phyloP scores from a whole-genome alignment of 2,797 vertebrate species.

The Cryptoblepharus egeriae region DNA sequence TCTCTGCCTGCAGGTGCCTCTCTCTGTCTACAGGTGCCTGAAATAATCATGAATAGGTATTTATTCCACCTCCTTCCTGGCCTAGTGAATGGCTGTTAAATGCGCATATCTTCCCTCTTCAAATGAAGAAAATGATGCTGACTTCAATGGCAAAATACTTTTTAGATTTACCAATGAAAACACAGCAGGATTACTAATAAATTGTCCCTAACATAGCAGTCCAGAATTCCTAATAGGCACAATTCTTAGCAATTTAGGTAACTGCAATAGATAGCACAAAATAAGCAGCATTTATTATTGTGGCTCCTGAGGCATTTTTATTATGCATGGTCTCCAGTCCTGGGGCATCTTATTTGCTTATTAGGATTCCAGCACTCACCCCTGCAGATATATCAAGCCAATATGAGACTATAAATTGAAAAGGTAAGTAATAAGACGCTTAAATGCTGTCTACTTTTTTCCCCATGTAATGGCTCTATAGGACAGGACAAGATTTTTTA shows the following conservation, averaged over 20 bases:
- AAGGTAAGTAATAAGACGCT: not conserved
- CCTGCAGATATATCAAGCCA: not conserved
- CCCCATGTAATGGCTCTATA: not conserved
- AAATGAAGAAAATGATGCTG: conserved; percentile 17
- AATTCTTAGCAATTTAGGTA: conserved; percentile 2
- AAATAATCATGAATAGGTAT: conserved; percentile 18
- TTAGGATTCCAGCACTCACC: not conserved
- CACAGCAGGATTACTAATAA: not conserved
- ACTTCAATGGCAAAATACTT: conserved; percentile 23
- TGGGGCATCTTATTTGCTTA: not conserved
- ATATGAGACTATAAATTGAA: not conserved
- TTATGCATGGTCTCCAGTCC: not conserved
- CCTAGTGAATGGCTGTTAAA: conserved; percentile 20
- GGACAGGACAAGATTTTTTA: not conserved
- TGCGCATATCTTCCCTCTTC: not conserved
- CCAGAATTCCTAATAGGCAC: not conserved
- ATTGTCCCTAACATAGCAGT: not conserved
- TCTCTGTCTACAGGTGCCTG: no score
- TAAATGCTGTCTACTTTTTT: not conserved
- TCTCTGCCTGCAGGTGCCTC: no score
- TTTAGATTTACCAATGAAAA: conserved; percentile 19
- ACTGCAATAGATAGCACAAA: not conserved
- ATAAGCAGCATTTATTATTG: not conserved
- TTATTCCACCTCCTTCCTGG: not conserved
- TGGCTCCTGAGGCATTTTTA: not conserved